Evolutionary conservation across 2,888 invertebrate genomes (phyloP), one percentile per base, ranked within the genome.

Genomic region (Callimorpha dominula): DNA sequence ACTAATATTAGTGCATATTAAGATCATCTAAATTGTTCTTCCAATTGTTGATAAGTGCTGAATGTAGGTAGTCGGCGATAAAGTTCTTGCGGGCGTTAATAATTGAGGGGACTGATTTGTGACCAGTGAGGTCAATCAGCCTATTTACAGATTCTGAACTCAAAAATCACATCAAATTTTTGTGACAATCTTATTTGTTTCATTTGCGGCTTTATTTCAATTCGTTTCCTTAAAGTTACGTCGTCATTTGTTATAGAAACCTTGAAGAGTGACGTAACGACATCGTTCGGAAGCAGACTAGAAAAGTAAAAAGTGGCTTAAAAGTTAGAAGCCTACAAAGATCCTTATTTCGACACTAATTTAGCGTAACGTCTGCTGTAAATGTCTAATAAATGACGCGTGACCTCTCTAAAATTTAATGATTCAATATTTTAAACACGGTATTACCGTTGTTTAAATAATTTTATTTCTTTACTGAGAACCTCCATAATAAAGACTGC

Each of bases 121-220:
- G 17, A 43, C 6, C 8, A 64, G 42, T 11, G 64, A 64, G 42
- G 42, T 43, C 9, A 43, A 43, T 64, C n/a, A 43, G 17, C 42
- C n/a, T 64, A 17, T 64, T 64, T 64, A 60, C 60, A 57, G 20
- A 57, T 57, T 57, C 57, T 57, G 57, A 57, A 20, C 57, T 12
- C 2, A 60, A 60, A 60, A 60, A 60, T 9, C 7, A 57, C 68
- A 40, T 46, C 6, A 8, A 8, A 9, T 46, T 9, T 46, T 46
- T 46, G 43, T 46, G 9, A 46, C 43, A 31, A 60, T 60, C 14
- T 60, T 60, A 12, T 60, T 60, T 60, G 14, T 31, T 60, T 46
- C 43, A 46, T 46, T 8, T 6, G 9, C 43, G 43, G 6, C 43
- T 46, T 46, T 46, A 46, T 46, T 46, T 46, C 43, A 46, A 46